Conservation (phyloP, 2,797 vertebrate species). For the Setipinna tenuifilis region DNA sequence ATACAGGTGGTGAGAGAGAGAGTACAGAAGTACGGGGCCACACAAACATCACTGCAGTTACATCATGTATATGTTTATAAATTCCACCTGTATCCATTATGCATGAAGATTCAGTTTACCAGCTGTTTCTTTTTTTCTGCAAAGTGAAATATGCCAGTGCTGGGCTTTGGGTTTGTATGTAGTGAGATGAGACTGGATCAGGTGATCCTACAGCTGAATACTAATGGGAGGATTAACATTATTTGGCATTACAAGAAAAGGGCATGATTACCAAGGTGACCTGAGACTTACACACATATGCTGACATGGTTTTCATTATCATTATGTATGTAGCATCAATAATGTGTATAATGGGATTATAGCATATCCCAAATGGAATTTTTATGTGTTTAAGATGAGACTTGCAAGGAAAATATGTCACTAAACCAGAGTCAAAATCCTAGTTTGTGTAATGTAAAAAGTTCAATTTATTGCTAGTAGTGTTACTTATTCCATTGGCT, state of each 20-base stretch:
- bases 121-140: too few relatives aligned
- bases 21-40: not conserved
- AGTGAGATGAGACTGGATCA: not conserved
- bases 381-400: too few relatives aligned
- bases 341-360: not conserved
- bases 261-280: not conserved
- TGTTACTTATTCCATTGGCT: not conserved
- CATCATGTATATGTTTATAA: too few relatives aligned
- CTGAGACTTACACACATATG: not conserved
- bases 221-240: not conserved
- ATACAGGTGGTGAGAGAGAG: too few relatives aligned
- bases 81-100: too few relatives aligned
- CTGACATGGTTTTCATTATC: too few relatives aligned
- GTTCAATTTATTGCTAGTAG: not conserved
- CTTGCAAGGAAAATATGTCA: too few relatives aligned
- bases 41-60: conserved; percentile 27
- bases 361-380: not conserved
- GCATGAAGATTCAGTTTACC: too few relatives aligned
- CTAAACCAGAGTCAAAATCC: too few relatives aligned
- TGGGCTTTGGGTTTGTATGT: not conserved
- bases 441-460: not conserved
- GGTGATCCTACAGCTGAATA: not conserved
- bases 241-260: not conserved
- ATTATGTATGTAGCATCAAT: not conserved
- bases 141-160: not conserved